A percentile compares a stretch with the other conserved stretches of the same genome.
phyloP scores from a whole-genome alignment of 92 coral and sea anemone genomes.

The Palythoa grandiflora region DNA sequence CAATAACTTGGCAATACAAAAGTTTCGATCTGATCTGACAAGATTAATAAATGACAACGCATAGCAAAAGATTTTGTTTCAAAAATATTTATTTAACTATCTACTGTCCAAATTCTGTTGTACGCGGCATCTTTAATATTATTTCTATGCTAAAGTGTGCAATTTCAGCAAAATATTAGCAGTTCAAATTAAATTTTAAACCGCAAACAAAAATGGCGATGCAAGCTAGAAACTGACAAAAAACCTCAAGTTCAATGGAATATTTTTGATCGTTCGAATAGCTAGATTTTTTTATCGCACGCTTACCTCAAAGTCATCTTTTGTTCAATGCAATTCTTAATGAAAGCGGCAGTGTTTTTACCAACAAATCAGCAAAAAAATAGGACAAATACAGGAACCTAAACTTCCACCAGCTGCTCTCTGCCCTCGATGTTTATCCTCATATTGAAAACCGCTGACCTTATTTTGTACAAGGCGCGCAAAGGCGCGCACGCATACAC shows the following conservation, averaged over 20 bases:
- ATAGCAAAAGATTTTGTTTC: neutral
- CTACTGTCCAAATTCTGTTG: neutral
- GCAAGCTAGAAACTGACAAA: neutral
- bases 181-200: neutral
- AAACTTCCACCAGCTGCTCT: constrained; percentile 10
- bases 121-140: neutral
- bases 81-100: neutral
- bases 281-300: neutral
- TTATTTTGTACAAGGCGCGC: too few species aligned
- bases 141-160: neutral
- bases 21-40: neutral
- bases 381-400: neutral
- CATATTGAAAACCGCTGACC: constrained; percentile 27
- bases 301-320: constrained; percentile 40
- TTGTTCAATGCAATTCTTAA: neutral
- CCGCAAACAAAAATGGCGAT: constrained; percentile 47
- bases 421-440: constrained; percentile 23
- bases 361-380: neutral
- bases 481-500: too few species aligned
- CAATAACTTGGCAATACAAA: neutral
- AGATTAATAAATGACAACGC: neutral
- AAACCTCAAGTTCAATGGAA: neutral
- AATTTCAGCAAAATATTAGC: constrained; percentile 3
- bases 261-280: too few species aligned
- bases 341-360: neutral